phyloP scores from a whole-genome alignment of 1,140 invertebrate species.

The Rhopalosiphum padi region DNA sequence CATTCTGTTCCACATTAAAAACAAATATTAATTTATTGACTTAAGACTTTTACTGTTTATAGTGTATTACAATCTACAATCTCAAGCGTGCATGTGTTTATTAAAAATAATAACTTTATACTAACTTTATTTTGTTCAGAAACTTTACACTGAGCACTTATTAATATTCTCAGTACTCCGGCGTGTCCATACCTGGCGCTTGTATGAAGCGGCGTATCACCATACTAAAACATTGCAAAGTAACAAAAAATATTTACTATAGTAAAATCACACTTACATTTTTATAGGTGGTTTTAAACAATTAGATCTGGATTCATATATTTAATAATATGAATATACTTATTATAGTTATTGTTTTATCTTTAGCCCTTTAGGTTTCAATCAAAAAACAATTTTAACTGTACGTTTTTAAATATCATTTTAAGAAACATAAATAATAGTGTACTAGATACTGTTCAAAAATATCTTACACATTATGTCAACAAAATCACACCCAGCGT shows the following conservation, averaged over 20 bases:
- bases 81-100: background rate
- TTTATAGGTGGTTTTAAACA: conserved; percentile 36
- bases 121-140: conserved; percentile 89
- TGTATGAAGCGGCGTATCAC: conserved; percentile 95
- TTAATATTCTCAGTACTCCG: conserved; percentile 91
- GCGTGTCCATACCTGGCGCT: conserved; percentile 92
- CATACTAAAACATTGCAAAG: conserved; percentile 75
- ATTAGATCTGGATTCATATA: background rate
- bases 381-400: background rate
- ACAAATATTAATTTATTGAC: background rate
- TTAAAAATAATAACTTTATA: background rate
- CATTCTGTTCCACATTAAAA: conserved; percentile 72
- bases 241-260: background rate
- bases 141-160: conserved; percentile 86
- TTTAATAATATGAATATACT: background rate
- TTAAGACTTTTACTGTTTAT: too few relatives aligned
- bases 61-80: background rate
- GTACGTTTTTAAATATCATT: background rate
- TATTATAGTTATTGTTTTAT: background rate
- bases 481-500: conserved; percentile 9
- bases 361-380: background rate
- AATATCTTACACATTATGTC: background rate
- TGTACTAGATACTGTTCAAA: background rate
- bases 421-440: background rate
- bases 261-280: background rate